Base-by-base conservation (phyloP, 2,113 vertebrate species). In the Sapayoa aenigma region DNA sequence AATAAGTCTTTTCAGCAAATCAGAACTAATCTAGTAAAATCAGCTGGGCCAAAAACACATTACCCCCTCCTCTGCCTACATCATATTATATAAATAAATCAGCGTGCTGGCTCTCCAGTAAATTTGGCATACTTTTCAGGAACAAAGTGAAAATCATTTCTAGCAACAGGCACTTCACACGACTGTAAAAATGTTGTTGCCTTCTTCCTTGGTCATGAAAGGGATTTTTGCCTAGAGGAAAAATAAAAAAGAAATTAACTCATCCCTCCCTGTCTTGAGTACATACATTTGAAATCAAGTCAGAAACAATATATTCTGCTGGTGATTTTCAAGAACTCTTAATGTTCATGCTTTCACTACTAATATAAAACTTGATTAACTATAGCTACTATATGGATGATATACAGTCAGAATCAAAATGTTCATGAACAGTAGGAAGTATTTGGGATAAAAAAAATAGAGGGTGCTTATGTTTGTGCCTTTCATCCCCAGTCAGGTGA, bases 81-180 rank as follows among this genome's bases (percentile, higher is more conserved):
- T 72, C 68, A 67, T n/a, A 59, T 68, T 87, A 72, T 47, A 78
- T 39, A 92, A 96, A 90, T 93, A 94, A 90, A 93, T 60, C 60
- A 69, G 68, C 2, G 0, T 39, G 39, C 56, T 86, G 75, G 66
- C 83, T 93, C 77, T 93, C 90, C 90, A 92, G 77, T 69, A 78
- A 92, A 89, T 44, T n/a, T 90, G 86, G 80, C 88, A 92, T 55
- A 72, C 92, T 96, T 95, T 95, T 87, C 95, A 96, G 92, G 94
- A 96, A 94, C 92, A 97, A 81, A 93, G 47, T 88, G 76, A 93
- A 91, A 85, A 94, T 79, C 1, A 81, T 86, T 96, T 96, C 90
- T 90, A 94, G 85, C 55, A 95, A 94, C 73, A 88, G 72, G 47
- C 69, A 37, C 37, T 87, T 90, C 13, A 4, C 22, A 35, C 28